Evolutionary conservation across 2,888 invertebrate species (phyloP).

Genomic region (Amphipoea lucens): DNA sequence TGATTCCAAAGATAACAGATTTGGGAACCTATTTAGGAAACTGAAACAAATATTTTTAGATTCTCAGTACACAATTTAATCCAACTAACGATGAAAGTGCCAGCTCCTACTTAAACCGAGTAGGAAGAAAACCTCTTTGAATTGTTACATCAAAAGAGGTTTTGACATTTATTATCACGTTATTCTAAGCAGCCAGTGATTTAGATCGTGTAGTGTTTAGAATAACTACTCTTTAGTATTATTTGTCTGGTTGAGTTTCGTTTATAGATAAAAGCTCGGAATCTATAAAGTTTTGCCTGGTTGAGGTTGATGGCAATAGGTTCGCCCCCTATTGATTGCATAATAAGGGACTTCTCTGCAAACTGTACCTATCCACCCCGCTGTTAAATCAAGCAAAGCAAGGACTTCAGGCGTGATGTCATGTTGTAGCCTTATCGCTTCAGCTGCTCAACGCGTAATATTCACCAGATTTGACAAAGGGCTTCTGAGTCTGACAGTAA

Average conservation of each 20-base stretch:
- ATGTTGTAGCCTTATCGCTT: neutral
- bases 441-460: neutral
- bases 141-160: conserved; percentile 44
- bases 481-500: neutral
- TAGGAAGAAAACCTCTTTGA: conserved; percentile 36
- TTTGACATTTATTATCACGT: conserved; percentile 47
- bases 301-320: no score
- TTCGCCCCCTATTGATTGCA: no score
- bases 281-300: neutral
- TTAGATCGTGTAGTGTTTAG: conserved; percentile 40
- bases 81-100: neutral
- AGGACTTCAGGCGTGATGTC: neutral
- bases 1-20: neutral
- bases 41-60: conserved; percentile 10
- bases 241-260: neutral
- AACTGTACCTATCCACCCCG: no score
- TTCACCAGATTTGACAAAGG: neutral
- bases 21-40: neutral
- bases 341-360: neutral
- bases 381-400: neutral
- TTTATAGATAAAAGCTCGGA: neutral
- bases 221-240: conserved; percentile 24
- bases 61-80: neutral
- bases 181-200: conserved; percentile 42
- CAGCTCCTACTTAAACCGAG: neutral